These are phyloP conservation scores for Oncorhynchus nerka DNA, from an alignment of 2,113 vertebrate species.

Conservation along the genomic window DNA sequence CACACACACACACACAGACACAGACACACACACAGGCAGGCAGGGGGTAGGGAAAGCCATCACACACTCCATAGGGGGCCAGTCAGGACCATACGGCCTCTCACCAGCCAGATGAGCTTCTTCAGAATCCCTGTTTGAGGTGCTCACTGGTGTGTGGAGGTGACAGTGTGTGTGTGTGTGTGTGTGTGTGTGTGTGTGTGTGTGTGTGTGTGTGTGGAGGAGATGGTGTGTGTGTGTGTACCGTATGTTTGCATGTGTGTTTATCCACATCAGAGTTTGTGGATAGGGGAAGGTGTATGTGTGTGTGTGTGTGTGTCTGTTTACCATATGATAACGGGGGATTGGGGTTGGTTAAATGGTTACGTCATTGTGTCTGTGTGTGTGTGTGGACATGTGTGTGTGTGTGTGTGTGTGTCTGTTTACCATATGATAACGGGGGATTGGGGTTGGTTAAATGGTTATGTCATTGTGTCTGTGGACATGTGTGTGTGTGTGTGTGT, in stretches of 20 bases:
- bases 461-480: not conserved
- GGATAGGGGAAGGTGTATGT: not conserved
- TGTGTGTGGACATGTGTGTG: not conserved
- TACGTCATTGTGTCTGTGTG: not conserved
- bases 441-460: not conserved
- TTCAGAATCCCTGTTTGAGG: conserved; percentile 61
- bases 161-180: not conserved
- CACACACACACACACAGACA: conserved; percentile 3
- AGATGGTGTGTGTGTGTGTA: not conserved
- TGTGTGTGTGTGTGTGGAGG: not conserved
- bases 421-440: not conserved
- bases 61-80: conserved; percentile 48
- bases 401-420: conserved; percentile 17
- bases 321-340: not conserved
- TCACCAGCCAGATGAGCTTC: conserved; percentile 65
- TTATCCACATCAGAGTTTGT: too few species aligned
- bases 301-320: conserved; percentile 3
- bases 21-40: conserved; percentile 17
- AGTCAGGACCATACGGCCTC: conserved; percentile 52
- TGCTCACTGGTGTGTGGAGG: conserved; percentile 30
- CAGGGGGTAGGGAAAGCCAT: conserved; percentile 36
- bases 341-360: not conserved
- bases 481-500: not conserved
- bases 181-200: not conserved
- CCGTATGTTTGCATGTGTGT: conserved; percentile 19